Percentiles rank a stretch among this genome's conserved stretches.
phyloP scores from a whole-genome alignment of 2,113 vertebrate genomes.

The Panurus biarmicus region DNA sequence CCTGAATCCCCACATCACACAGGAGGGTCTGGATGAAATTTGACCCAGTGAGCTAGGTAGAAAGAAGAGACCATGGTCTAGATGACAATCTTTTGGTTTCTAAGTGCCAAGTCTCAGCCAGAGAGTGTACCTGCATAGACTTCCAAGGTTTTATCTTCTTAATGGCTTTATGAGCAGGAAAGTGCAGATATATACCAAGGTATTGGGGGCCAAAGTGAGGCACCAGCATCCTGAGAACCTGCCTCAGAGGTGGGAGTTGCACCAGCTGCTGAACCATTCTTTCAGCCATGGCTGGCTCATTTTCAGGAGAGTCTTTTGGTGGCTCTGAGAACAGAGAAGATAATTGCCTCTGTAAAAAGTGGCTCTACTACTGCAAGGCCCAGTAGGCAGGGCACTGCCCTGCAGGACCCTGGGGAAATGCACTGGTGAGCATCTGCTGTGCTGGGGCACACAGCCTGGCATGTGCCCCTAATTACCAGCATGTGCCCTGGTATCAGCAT shows the following conservation, averaged over 20 bases:
- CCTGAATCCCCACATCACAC: not conserved
- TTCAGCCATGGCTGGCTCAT: not conserved
- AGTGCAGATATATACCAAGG: not conserved
- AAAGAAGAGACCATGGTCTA: not conserved
- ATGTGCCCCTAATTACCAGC: not conserved
- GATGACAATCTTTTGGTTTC: not conserved
- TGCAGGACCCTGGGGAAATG: not conserved
- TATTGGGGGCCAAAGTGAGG: not conserved
- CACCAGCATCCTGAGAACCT: not conserved
- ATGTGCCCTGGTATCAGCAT: not conserved
- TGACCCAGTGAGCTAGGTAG: not conserved
- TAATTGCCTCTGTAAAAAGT: not conserved
- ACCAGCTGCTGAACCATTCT: not conserved
- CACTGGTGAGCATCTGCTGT: rapidly evolving
- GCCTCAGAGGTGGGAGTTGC: not conserved
- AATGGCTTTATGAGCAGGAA: not conserved
- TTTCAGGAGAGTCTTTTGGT: not conserved
- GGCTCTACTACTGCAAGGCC: not conserved
- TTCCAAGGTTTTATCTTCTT: not conserved
- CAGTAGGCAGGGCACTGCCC: not conserved
- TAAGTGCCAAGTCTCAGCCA: not conserved
- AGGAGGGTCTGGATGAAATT: not conserved
- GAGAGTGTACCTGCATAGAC: not conserved
- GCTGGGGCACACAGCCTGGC: not conserved
- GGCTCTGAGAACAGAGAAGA: not conserved